Base-by-base conservation (phyloP, 1,140 invertebrate genomes). In the roundworm (Caenorhabditis elegans) region DNA sequence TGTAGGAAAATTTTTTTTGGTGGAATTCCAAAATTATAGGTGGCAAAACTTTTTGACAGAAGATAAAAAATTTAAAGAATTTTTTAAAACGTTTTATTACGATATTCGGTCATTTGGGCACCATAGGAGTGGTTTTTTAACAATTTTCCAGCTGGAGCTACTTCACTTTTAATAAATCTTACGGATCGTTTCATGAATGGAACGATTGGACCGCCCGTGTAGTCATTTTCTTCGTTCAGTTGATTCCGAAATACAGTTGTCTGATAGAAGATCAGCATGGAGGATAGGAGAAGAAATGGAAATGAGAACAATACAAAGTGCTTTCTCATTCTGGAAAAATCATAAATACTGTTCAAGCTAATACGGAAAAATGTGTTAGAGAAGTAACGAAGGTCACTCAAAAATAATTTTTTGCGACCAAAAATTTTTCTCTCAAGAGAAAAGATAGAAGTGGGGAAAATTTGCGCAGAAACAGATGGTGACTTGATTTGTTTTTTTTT, bases 401-500 rank as follows among this genome's bases (percentile, higher is more conserved):
- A 26, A 53, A 55, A 28, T 24, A 55, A 28, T 19, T 55, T 55
- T 24, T 55, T 26, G 15, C 28, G 34, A 19, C 28, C 8, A 53
- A 24, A 43, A 43, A 43, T 5, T 43, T 43, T 15, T 43, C 39
- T 8, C 5, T 8, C 6, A 15, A 43, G 39, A 2, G 53, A 60
- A 34, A 31, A 60, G 28, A 6, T 15, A 34, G 34, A 43, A 70
- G 34, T 8, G 39, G 15, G 39, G 15, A 15, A 43, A 39, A 39
- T 5, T 70, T 70, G 60, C 19, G 60, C 31, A 39, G n/a, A 70
- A 70, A 70, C 60, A 70, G 60, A 70, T 70, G 60, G 17, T 39
- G 34, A 11, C 55, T 70, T 39, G 31, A 70, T 70, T 70, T 31
- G 26, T 70, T 39, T 39, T 39, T 15, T 8, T 43, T 43, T n/a